Base-by-base conservation (phyloP, 2,113 vertebrate genomes). In the Sceloporus undulatus region DNA sequence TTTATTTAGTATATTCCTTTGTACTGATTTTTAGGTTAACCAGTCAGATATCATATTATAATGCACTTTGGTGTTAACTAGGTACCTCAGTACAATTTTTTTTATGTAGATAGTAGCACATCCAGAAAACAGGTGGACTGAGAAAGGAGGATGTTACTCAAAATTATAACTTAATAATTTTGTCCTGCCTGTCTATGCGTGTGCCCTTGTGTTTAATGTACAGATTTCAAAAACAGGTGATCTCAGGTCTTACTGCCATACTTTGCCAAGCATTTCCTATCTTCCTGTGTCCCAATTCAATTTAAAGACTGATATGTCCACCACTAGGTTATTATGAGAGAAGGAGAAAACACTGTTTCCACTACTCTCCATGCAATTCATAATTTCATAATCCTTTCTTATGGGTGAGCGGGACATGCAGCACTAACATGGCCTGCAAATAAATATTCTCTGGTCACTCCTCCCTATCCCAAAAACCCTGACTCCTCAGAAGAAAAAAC, bases 1-100 rank as follows among this genome's bases (percentile, higher is more conserved):
- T 5, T 48, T 48, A 48, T 48, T 48, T 48, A 48, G 48, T 7
- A 3, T 48, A 48, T 48, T 48, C 48, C 4, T 48, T 7, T 48
- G 7, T 85, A 82, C 80, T 25, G 29, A 71, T 34, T 14, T 73
- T 73, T 70, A 9, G 81, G 48, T 62, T 82, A 54, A 80, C 23
- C 23, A 52, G 48, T 85, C 68, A 21, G 25, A 86, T 21, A 42
- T 9, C 59, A 68, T 19, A 82, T 88, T 76, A 85, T 73, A 74
- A 79, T 34, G 3, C 13, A 52, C 52, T 23, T 0, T 68, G 14
- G 18, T 42, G n/a, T 19, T 11, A 56, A 29, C 34, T 40, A 65
- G 34, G 56, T 38, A 81, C 34, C 48, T 48, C 48, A 5, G 48
- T 48, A 48, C 48, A 48, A 4, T 48, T 48, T 48, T 5, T 48